Evolutionary conservation across 1,140 invertebrate genomes (phyloP).

Genomic region (Leucophenga varia): DNA sequence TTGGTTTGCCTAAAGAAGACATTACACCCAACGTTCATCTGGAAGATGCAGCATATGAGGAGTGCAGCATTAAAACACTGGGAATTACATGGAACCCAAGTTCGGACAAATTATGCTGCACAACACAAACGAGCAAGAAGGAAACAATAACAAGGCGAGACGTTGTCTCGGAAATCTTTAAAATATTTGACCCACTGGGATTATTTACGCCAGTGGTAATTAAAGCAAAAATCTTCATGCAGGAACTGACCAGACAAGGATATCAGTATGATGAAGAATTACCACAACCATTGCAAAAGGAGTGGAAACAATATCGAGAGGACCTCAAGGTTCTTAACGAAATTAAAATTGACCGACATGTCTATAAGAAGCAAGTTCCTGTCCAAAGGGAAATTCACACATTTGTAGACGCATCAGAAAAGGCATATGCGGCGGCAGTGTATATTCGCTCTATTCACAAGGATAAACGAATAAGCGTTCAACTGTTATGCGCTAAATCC

Average conservation of each 20-base stretch:
- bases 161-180: not conserved
- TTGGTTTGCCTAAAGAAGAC: no score
- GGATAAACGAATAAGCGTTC: not conserved
- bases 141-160: not conserved
- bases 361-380: not conserved
- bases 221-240: slow-evolving; percentile 3
- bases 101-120: no score
- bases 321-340: not conserved
- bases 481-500: not conserved
- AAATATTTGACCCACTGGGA: slow-evolving; percentile 1
- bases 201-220: not conserved
- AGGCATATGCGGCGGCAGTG: not conserved
- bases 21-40: not conserved
- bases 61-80: not conserved
- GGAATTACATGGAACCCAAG: not conserved
- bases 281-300: not conserved
- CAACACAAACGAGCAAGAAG: no score
- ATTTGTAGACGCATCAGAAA: not conserved
- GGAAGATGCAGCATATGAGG: not conserved
- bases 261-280: not conserved
- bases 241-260: not conserved
- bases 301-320: not conserved
- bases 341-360: not conserved
- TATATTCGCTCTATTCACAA: not conserved
- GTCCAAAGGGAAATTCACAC: not conserved